Base-by-base conservation (phyloP, 2,888 invertebrate species). In the Caenorhabditis doughertyi region DNA sequence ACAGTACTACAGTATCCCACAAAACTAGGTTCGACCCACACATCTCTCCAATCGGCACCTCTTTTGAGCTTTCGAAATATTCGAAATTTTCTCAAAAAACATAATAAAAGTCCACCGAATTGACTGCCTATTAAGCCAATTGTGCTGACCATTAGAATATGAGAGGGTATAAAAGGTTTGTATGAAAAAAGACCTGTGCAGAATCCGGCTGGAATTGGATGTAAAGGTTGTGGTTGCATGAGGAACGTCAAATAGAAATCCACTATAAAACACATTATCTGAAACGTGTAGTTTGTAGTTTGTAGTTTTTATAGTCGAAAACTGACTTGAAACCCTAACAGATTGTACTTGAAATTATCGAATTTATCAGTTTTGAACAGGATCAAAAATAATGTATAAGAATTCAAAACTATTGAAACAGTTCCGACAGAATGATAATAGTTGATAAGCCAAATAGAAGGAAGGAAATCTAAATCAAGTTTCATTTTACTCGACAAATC, bases 171-270 rank as follows among this genome's bases (percentile, higher is more conserved):
- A 8, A 27, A n/a, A 29, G 29, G 29, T 4, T 8, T 13, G n/a
- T 29, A 32, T 7, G 29, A 18, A n/a, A 56, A 32, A 4, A 56
- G n/a, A 7, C 55, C 55, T n/a, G 32, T 56, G 8, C 55, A 56
- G 32, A 56, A 56, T 1, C 55, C 55, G 8, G 55, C 55, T 18
- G 55, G 55, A 3, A 56, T 29, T 13, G 55, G 55, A n/a, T 56
- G 55, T 1, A 56, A n/a, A 1, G 55, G 55, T 29, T 56, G 55
- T 16, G 55, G 55, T n/a, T 56, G 55, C 55, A 56, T 32, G 13
- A 56, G 55, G 1, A 53, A 8, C 5, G 53, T 56, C n/a, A 56
- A n/a, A n/a, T 56, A 32, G 1, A 29, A n/a, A 29, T 47, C 44
- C 4, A 47, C 8, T 2, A 47, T 47, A 8, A 47, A 47, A 47